Percentiles rank a stretch among this genome's conserved stretches.
phyloP scores from a whole-genome alignment of 2,888 invertebrate genomes.

The Phalera bucephala region DNA sequence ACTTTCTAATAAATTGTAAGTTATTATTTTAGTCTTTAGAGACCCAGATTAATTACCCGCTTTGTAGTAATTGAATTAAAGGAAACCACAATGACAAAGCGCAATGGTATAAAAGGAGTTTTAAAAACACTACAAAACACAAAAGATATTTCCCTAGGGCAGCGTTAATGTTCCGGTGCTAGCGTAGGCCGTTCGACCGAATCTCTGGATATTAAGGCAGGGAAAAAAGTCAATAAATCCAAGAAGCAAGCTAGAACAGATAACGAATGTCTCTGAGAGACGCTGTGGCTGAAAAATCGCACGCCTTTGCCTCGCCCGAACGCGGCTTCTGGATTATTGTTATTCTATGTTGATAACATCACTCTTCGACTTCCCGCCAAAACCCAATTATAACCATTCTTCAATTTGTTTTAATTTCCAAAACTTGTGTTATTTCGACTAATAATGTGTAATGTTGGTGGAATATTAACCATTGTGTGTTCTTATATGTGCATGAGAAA shows the following conservation, averaged over 20 bases:
- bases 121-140: slow-evolving; percentile 69
- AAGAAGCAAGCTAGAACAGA: slow-evolving; percentile 65
- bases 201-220: slow-evolving; percentile 78
- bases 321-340: too few species aligned
- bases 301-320: slow-evolving; percentile 22
- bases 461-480: too few species aligned
- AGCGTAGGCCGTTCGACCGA: slow-evolving; percentile 76
- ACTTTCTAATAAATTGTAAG: too few species aligned
- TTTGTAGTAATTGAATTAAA: slow-evolving; percentile 24
- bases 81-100: slow-evolving; percentile 25
- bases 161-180: slow-evolving; percentile 76
- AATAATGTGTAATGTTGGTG: too few species aligned
- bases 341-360: too few species aligned
- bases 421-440: too few species aligned
- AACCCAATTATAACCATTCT: too few species aligned
- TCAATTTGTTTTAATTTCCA: too few species aligned
- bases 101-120: slow-evolving; percentile 50
- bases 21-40: slow-evolving; percentile 8
- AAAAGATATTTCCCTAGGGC: slow-evolving; percentile 76
- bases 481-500: too few species aligned
- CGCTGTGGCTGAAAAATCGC: slow-evolving; percentile 32
- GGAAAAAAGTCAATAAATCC: slow-evolving; percentile 79
- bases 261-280: slow-evolving; percentile 63
- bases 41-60: slow-evolving; percentile 15
- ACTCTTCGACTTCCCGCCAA: too few species aligned